phyloP scores from a whole-genome alignment of 2,113 vertebrate species.

The Phaethon lepturus region DNA sequence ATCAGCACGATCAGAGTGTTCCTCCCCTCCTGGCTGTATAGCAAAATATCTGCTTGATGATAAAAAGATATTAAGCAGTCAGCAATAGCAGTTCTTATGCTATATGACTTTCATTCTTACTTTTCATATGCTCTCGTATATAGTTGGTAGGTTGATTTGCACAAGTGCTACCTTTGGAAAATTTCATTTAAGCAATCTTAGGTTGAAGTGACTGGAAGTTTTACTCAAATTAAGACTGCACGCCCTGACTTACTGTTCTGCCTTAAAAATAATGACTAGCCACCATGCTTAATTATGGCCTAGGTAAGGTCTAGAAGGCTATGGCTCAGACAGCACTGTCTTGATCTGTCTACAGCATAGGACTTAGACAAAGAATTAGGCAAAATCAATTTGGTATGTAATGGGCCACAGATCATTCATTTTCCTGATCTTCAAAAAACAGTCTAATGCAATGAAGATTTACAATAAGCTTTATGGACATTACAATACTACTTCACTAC shows the following conservation, averaged over 20 bases:
- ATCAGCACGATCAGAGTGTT: not conserved
- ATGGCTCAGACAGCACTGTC: not conserved
- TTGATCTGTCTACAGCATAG: not conserved
- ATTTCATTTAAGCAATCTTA: not conserved
- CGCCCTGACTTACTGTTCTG: not conserved
- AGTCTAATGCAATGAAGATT: not conserved
- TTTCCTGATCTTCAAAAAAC: not conserved
- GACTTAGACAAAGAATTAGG: not conserved
- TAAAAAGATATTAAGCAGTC: not conserved
- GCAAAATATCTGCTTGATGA: not conserved
- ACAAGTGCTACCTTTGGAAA: not conserved
- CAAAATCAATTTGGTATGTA: not conserved
- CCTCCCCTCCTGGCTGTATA: not conserved
- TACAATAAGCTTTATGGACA: not conserved
- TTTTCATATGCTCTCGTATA: not conserved
- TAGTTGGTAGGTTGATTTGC: not conserved
- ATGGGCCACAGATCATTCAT: not conserved
- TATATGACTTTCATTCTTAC: not conserved
- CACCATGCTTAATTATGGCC: not conserved
- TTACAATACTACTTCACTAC: not conserved
- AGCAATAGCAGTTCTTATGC: not conserved
- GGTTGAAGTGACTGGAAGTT: not conserved
- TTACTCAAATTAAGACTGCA: not conserved
- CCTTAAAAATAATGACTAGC: not conserved
- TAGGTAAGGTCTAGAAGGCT: not conserved